Evolutionary conservation across 2,113 vertebrate species (phyloP).

Genomic region (Labrus mixtus): DNA sequence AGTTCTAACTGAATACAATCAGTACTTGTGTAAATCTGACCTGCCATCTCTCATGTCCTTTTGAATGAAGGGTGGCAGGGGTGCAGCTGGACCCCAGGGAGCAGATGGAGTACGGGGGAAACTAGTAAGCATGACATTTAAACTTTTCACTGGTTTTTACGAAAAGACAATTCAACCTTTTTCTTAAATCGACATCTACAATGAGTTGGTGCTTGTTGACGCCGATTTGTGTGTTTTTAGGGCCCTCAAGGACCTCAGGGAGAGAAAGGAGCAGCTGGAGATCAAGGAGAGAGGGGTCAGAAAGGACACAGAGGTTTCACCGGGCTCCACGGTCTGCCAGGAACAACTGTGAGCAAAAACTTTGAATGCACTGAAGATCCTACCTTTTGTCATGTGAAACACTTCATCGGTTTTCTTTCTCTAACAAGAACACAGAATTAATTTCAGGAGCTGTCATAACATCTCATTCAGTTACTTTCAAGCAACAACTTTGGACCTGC

Average conservation of each 20-base stretch:
- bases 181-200: neutral
- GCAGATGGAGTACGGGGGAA: constrained; percentile 90
- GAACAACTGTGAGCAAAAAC: constrained; percentile 87
- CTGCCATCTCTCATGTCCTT: neutral
- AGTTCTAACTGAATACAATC: no score
- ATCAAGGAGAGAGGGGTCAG: constrained; percentile 93
- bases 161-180: neutral
- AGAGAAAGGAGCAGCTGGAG: constrained; percentile 92
- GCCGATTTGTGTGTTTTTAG: constrained; percentile 68
- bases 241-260: constrained; percentile 98
- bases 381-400: no score
- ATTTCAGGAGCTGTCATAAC: no score
- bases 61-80: constrained; percentile 87
- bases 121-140: constrained; percentile 82
- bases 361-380: no score
- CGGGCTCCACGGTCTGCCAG: constrained; percentile 94
- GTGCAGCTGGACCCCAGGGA: constrained; percentile 85
- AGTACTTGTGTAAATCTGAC: neutral
- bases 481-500: no score
- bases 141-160: neutral
- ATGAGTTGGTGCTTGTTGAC: neutral
- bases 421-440: no score
- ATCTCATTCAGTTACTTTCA: no score
- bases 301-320: constrained; percentile 98
- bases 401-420: no score